A percentile compares a stretch with the other conserved stretches of the same genome.
phyloP scores from a whole-genome alignment of 2,113 vertebrate species.

The Macquaria ambigua region DNA sequence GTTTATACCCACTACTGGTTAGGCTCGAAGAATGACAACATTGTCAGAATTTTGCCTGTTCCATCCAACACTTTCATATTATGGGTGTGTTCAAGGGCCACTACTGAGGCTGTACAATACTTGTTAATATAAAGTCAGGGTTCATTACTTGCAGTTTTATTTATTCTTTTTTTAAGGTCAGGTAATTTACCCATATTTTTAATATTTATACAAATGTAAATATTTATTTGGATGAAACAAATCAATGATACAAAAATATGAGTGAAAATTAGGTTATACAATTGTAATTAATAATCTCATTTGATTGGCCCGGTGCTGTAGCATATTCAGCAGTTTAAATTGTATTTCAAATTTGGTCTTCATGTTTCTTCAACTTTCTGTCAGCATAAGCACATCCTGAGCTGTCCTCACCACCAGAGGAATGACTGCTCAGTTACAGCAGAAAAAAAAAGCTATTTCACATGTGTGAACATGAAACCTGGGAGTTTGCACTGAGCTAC shows the following conservation, averaged over 20 bases:
- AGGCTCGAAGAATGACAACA: no score
- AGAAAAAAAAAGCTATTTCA: background rate
- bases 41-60: no score
- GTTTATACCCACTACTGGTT: no score
- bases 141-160: background rate
- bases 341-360: slow-evolving; percentile 1
- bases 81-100: background rate
- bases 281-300: background rate
- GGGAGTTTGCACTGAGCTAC: background rate
- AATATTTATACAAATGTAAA: background rate
- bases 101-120: background rate
- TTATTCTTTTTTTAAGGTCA: background rate
- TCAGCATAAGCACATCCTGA: background rate
- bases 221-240: background rate
- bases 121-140: background rate
- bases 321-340: background rate
- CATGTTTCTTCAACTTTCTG: background rate
- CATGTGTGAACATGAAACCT: background rate
- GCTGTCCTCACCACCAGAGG: background rate
- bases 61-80: no score
- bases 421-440: background rate
- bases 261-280: background rate
- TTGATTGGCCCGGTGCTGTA: background rate
- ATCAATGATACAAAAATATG: background rate
- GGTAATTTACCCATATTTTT: background rate